Conservation (phyloP, 2,888 invertebrate genomes). For the Fragum whitleyi region DNA sequence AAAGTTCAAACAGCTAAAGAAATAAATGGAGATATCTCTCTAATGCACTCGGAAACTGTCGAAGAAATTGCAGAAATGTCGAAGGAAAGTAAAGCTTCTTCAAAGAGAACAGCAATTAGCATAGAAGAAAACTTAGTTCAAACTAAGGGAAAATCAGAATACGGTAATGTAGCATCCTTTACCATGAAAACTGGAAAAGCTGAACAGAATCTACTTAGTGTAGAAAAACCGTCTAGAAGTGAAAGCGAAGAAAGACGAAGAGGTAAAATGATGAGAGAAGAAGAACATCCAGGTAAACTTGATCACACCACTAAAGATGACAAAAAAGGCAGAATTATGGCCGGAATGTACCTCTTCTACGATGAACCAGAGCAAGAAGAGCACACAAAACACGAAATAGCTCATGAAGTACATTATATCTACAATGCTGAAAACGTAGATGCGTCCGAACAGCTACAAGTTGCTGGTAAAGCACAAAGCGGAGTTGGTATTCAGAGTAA, state of each 20-base stretch:
- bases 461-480: neutral
- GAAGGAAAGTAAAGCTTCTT: neutral
- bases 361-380: slow-evolving; percentile 14
- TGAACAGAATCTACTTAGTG: neutral
- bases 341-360: slow-evolving; percentile 48
- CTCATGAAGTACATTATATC: slow-evolving; percentile 26
- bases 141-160: neutral
- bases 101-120: neutral
- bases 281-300: slow-evolving; percentile 28
- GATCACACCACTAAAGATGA: slow-evolving; percentile 36
- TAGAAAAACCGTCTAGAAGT: neutral
- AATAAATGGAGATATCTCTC: neutral
- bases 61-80: neutral
- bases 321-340: slow-evolving; percentile 36
- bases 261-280: slow-evolving; percentile 30
- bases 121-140: neutral
- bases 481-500: neutral
- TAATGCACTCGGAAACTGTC: neutral
- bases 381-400: slow-evolving; percentile 6
- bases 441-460: neutral
- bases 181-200: slow-evolving; percentile 1
- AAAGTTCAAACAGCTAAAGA: neutral
- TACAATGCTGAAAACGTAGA: slow-evolving; percentile 18
- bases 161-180: neutral
- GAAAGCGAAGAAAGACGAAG: slow-evolving; percentile 4